phyloP scores from a whole-genome alignment of 2,797 vertebrate genomes.

The Phrynocephalus vlangalii region DNA sequence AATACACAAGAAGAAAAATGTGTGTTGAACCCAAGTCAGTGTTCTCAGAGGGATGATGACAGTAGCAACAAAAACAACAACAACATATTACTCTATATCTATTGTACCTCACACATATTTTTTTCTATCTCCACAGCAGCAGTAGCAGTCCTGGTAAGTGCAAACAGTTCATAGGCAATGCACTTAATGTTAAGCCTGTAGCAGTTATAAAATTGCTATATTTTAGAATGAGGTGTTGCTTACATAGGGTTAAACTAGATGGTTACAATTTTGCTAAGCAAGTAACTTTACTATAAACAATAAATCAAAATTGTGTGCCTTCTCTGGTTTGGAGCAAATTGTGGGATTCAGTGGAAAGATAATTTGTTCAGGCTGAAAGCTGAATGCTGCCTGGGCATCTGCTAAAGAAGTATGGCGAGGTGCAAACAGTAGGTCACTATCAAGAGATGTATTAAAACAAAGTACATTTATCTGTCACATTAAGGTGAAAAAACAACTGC shows the following conservation, averaged over 20 bases:
- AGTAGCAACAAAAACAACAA: no score
- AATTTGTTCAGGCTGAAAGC: not conserved
- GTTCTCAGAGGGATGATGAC: not conserved
- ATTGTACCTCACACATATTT: no score
- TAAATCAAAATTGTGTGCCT: not conserved
- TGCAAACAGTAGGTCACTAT: not conserved
- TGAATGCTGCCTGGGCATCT: not conserved
- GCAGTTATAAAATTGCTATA: no score
- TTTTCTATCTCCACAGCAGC: not conserved
- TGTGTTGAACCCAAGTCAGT: not conserved
- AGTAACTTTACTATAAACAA: not conserved
- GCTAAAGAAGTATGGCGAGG: not conserved
- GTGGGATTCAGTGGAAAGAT: rapidly evolving
- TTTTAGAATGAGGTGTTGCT: not conserved
- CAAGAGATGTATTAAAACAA: slow-evolving; percentile 29
- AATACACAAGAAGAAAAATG: not conserved
- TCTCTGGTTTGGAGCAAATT: not conserved
- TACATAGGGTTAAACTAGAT: not conserved
- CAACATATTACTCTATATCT: not conserved
- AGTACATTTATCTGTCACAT: slow-evolving; percentile 12
- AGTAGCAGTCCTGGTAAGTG: not conserved
- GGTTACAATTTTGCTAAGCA: not conserved
- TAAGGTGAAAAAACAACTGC: not conserved
- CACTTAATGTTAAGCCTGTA: not conserved
- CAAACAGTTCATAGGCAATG: not conserved